phyloP scores from a whole-genome alignment of 1,140 invertebrate species.

The Drosophila grimshawi region DNA sequence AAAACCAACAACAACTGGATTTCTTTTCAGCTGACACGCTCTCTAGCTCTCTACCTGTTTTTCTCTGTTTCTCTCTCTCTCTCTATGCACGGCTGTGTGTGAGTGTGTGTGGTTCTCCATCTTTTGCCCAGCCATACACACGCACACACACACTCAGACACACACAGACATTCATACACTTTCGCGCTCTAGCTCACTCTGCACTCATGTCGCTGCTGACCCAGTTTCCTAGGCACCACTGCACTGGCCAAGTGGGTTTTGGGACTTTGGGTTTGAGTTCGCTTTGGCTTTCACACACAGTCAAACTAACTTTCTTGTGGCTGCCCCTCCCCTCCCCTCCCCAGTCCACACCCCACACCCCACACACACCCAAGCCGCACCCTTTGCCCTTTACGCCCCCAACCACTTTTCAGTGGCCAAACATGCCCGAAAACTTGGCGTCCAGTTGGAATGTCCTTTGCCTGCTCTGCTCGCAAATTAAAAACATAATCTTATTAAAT shows the following conservation, averaged over 20 bases:
- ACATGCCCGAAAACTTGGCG: background rate
- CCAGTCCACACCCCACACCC: background rate
- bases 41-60: slow-evolving; percentile 30
- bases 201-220: slow-evolving; percentile 51
- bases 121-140: slow-evolving; percentile 14
- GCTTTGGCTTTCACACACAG: slow-evolving; percentile 44
- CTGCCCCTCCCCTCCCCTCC: background rate
- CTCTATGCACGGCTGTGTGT: background rate
- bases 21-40: slow-evolving; percentile 51
- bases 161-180: slow-evolving; percentile 19
- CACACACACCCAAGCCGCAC: background rate
- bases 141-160: background rate
- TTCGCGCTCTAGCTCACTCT: slow-evolving; percentile 45
- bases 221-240: slow-evolving; percentile 61
- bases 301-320: slow-evolving; percentile 34
- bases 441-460: slow-evolving; percentile 17
- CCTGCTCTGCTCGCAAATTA: slow-evolving; percentile 50
- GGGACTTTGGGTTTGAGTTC: slow-evolving; percentile 5
- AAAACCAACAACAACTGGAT: slow-evolving; percentile 71
- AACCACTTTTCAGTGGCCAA: no score
- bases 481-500: slow-evolving; percentile 62
- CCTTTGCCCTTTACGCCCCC: background rate
- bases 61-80: background rate
- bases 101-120: slow-evolving; percentile 11
- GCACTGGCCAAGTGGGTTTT: slow-evolving; percentile 45